A percentile compares a stretch with the other conserved stretches of the same genome.
Evolutionary conservation across 2,888 invertebrate species (phyloP).

Genomic region (Sinodicranocentrus sp.): DNA sequence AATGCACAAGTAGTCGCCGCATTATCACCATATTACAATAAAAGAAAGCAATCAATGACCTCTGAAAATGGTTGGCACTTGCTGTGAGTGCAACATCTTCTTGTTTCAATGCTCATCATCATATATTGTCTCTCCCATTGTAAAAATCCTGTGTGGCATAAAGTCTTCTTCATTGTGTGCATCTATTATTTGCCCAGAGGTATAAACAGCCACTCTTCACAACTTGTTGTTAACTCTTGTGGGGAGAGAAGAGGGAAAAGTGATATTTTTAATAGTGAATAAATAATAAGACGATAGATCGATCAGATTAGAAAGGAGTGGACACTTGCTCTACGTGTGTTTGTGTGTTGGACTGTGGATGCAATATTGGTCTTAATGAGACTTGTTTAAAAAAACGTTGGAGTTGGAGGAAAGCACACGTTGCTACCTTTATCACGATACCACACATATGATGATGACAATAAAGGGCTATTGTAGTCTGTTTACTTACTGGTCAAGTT

Average conservation of each 20-base stretch:
- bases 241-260: constrained; percentile 33
- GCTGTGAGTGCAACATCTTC: constrained; percentile 48
- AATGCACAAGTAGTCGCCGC: constrained; percentile 17
- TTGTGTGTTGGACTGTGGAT: constrained; percentile 10
- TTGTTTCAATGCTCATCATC: constrained; percentile 32
- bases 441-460: no score
- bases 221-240: constrained; percentile 15
- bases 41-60: constrained; percentile 70
- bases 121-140: not conserved
- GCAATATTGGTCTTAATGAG: constrained; percentile 17
- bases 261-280: constrained; percentile 50
- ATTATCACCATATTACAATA: constrained; percentile 30
- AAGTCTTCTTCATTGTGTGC: no score
- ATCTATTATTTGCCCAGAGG: no score
- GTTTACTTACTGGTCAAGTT: not conserved
- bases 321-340: constrained; percentile 45
- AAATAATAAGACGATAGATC: constrained; percentile 52
- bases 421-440: not conserved
- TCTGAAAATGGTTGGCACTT: constrained; percentile 65
- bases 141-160: constrained; percentile 28
- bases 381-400: not conserved
- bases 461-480: not conserved
- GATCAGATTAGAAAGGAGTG: constrained; percentile 55
- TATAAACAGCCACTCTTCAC: no score
- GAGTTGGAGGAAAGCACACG: not conserved